Evolutionary conservation across 2,113 vertebrate species (phyloP).

Genomic region (Tyrannus savana): DNA sequence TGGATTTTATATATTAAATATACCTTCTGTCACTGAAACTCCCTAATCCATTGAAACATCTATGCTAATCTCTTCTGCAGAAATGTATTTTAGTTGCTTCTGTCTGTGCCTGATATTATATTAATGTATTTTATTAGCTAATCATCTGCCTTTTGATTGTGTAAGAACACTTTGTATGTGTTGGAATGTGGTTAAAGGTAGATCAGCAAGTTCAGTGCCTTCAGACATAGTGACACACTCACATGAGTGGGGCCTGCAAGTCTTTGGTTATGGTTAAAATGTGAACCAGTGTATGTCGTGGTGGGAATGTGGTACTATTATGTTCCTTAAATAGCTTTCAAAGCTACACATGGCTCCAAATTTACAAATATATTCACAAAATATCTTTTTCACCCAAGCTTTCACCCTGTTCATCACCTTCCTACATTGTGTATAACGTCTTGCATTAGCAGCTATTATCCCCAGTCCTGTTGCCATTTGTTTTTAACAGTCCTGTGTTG

Average conservation of each 20-base stretch:
- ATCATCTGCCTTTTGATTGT: background rate
- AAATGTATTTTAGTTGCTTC: background rate
- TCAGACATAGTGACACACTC: background rate
- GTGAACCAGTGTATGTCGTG: background rate
- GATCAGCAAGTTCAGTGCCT: background rate
- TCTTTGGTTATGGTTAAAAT: background rate
- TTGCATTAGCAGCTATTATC: background rate
- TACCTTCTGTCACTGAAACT: constrained; percentile 16
- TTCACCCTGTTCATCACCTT: background rate
- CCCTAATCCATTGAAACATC: constrained; percentile 34
- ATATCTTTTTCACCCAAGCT: background rate
- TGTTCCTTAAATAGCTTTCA: background rate
- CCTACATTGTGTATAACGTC: background rate
- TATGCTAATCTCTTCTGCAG: constrained; percentile 6
- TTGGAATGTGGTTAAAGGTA: background rate
- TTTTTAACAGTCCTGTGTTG: background rate
- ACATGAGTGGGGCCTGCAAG: background rate
- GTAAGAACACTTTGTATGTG: background rate
- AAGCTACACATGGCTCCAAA: background rate
- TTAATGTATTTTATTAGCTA: constrained; percentile 18
- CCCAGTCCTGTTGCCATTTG: background rate
- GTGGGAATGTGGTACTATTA: background rate
- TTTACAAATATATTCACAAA: background rate
- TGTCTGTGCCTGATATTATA: background rate
- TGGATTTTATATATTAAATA: constrained; percentile 32